Evolutionary conservation across 2,797 vertebrate genomes (phyloP).

Genomic region (Pristis pectinata): DNA sequence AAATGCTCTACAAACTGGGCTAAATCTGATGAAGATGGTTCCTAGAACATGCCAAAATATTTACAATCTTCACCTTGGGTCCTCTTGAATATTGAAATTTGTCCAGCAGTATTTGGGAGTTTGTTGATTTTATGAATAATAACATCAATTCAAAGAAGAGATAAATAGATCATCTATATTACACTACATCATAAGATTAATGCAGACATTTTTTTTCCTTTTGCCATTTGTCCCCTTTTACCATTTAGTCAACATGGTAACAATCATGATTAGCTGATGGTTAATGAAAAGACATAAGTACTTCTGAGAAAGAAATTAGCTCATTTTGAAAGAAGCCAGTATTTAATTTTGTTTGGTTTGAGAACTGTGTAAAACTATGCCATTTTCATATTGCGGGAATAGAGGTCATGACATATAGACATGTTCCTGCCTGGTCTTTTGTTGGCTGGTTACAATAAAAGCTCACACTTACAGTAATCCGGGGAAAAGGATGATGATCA

Average conservation of each 20-base stretch:
- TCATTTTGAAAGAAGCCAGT: not conserved
- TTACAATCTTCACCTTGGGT: not conserved
- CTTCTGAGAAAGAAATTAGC: not conserved
- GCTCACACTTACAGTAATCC: not conserved
- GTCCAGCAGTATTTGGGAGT: not conserved
- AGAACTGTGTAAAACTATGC: not conserved
- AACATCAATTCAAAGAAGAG: not conserved
- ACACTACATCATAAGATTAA: not conserved
- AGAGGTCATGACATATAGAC: not conserved
- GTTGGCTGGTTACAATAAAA: not conserved
- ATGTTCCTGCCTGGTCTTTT: not conserved
- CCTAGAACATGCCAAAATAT: not conserved
- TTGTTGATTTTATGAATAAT: not conserved
- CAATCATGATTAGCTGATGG: not conserved
- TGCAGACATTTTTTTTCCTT: not conserved
- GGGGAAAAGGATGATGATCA: not conserved
- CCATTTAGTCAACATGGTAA: not conserved
- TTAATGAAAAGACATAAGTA: no score
- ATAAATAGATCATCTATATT: no score
- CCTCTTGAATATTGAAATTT: not conserved
- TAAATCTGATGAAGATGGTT: not conserved
- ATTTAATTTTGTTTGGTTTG: not conserved
- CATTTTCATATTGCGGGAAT: not conserved
- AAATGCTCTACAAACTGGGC: not conserved
- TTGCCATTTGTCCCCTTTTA: not conserved